These are phyloP conservation scores for Venustoraphidia nigricollis DNA, from an alignment of 2,888 invertebrate species.

Conservation along the genomic window DNA sequence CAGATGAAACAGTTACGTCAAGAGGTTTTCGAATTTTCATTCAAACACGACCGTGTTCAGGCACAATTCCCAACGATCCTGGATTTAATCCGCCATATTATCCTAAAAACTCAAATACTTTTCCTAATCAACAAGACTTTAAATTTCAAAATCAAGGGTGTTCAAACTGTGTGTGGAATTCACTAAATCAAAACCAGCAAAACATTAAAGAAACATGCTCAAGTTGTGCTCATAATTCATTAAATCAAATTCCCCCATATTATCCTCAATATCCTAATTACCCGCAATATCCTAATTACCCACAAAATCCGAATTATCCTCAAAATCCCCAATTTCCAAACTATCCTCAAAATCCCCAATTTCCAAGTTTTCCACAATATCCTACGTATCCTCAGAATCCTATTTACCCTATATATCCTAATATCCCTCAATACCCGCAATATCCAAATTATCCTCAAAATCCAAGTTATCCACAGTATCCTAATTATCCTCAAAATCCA, in stretches of 20 bases:
- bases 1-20: constrained; percentile 20
- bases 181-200: background rate
- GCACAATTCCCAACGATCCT: no score
- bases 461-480: background rate
- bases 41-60: constrained; percentile 25
- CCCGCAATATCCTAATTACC: background rate
- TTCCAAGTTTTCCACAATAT: no score
- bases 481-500: background rate
- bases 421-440: background rate
- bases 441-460: background rate
- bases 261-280: constrained; percentile 1
- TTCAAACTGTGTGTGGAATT: background rate
- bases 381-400: background rate
- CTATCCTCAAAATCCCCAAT: background rate
- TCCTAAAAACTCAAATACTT: no score
- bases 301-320: background rate
- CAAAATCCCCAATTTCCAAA: background rate
- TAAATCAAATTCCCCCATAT: background rate
- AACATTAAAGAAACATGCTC: background rate
- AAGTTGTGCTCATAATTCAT: background rate
- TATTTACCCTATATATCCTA: background rate
- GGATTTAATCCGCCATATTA: no score
- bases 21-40: constrained; percentile 36
- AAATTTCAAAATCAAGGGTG: background rate
- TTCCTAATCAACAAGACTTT: no score